These are phyloP conservation scores for Masticophis lateralis DNA, from an alignment of 2,797 vertebrate species.

Conservation along the genomic window DNA sequence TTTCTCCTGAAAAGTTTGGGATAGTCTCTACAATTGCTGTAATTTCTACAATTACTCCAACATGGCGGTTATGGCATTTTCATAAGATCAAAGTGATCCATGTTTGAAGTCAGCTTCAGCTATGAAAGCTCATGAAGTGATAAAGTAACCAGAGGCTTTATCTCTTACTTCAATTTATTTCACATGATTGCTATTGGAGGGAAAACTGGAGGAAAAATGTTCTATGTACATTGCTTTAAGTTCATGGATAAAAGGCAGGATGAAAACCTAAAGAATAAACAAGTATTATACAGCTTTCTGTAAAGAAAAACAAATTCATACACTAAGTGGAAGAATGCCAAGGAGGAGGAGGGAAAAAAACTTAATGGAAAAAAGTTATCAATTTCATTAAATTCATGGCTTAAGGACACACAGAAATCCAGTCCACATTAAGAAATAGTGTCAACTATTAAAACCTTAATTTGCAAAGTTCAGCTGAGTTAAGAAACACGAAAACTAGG, in stretches of 20 bases:
- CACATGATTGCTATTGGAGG: background rate
- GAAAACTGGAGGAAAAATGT: background rate
- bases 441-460: conserved; percentile 7
- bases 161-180: background rate
- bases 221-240: background rate
- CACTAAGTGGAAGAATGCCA: background rate
- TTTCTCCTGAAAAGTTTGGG: background rate
- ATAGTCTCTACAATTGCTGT: background rate
- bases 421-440: background rate
- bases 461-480: conserved; percentile 52
- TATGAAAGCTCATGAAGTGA: background rate
- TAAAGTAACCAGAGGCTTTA: background rate
- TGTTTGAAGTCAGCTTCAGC: background rate
- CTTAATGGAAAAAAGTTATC: background rate
- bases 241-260: background rate
- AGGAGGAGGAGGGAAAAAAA: background rate
- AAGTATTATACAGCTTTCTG: background rate
- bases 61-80: background rate
- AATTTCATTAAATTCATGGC: background rate
- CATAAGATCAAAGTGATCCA: background rate
- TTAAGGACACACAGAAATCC: background rate
- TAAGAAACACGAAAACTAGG: conserved; percentile 40
- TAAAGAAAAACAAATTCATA: background rate
- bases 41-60: background rate
- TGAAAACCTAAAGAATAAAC: background rate